Conservation (phyloP, 2,113 vertebrate genomes). For the Tauraco erythrolophus region DNA sequence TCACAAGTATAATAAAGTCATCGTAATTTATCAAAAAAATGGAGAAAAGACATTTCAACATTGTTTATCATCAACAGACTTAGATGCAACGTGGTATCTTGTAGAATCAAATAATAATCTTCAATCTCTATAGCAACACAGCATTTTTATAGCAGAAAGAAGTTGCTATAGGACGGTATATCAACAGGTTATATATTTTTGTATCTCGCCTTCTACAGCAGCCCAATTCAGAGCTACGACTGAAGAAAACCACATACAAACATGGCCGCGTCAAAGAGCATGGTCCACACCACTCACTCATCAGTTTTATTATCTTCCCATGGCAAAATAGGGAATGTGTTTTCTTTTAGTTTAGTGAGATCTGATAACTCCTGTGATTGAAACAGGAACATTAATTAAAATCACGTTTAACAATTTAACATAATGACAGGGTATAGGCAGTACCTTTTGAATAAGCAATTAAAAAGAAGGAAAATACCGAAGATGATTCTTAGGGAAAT, state of each 20-base stretch:
- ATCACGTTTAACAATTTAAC: not conserved
- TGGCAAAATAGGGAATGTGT: not conserved
- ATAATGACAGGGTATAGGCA: not conserved
- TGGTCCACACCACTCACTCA: not conserved
- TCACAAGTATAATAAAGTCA: not conserved
- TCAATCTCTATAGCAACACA: not conserved
- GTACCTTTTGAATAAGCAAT: not conserved
- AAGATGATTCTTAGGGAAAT: not conserved
- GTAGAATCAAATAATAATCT: not conserved
- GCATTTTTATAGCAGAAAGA: not conserved
- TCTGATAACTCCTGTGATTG: not conserved
- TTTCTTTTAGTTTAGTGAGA: not conserved
- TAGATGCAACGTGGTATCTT: not conserved
- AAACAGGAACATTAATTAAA: not conserved
- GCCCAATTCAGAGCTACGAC: not conserved
- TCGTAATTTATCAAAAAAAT: not conserved
- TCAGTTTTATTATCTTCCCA: not conserved
- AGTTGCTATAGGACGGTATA: not conserved
- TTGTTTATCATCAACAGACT: not conserved
- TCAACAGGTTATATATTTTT: not conserved
- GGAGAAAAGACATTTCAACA: not conserved
- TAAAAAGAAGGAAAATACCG: not conserved
- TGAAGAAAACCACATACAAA: not conserved
- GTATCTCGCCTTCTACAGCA: not conserved
- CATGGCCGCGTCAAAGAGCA: rapidly evolving